Base-by-base conservation (phyloP, 2,797 vertebrate species). In the Anolis apletophallus region DNA sequence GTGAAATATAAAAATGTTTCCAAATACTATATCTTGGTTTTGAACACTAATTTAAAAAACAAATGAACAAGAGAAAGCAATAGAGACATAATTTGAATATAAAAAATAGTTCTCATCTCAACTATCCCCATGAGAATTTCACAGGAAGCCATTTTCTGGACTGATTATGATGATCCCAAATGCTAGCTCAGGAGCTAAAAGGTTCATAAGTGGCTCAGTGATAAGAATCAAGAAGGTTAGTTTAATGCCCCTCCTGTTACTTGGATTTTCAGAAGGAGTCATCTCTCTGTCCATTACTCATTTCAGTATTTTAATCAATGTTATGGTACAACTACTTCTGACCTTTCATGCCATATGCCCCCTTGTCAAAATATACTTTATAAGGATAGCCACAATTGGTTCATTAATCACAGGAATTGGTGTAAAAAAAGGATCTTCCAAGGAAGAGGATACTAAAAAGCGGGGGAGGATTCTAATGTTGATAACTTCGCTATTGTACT, bases 251-350 rank as follows among this genome's bases (percentile, higher is more conserved):
- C 36, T 50, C n/a, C 13, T 55, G 19, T 80, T 90, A 0, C 1
- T 19, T 84, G 85, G 34, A 78, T 85, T 87, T 89, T 73, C 84
- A 36, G 26, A 84, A 68, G 57, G 40, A 69, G 75, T 9, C 3
- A 52, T 71, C 2, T 90, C 84, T 91, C 83, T 87, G 76, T 86
- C 67, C 74, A 84, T 68, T 89, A 32, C 84, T 79, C 50, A 83
- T 88, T 93, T 78, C 32, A 87, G 5, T 77, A 86, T 80, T 94
- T 93, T 86, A 94, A 96, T 96, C 91, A 94, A 92, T 92, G 88
- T 93, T 95, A 94, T 3, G 71, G 90, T 93, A 95, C 95, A 93
- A 81, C 80, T 93, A 32, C 91, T 88, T 54, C 87, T 86, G 91
- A 92, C 84, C 79, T 92, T 91, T 91, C 73, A 71, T 75, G 40